Evolutionary conservation across 1,140 invertebrate genomes (phyloP).

Genomic region (Drosophila micromelanica): DNA sequence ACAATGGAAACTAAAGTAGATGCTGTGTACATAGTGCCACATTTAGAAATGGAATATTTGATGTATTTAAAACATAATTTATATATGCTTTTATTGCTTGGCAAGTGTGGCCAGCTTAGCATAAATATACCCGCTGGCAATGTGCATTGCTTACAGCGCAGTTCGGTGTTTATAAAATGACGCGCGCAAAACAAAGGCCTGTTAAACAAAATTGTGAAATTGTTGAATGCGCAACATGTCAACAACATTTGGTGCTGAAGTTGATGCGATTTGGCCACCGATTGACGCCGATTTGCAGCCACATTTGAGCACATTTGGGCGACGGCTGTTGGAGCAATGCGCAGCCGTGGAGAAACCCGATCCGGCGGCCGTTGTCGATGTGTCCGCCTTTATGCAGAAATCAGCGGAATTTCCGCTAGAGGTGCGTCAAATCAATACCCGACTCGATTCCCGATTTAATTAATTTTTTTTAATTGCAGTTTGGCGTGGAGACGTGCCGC

Average conservation of each 20-base stretch:
- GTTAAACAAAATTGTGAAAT: slow-evolving; percentile 41
- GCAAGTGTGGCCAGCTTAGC: background rate
- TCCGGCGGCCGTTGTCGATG: background rate
- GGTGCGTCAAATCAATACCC: slow-evolving; percentile 22
- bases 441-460: too few relatives aligned
- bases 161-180: slow-evolving; percentile 17
- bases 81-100: background rate
- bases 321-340: slow-evolving; percentile 38
- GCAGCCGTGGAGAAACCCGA: slow-evolving; percentile 28
- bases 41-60: background rate
- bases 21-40: background rate
- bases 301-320: slow-evolving; percentile 20
- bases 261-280: slow-evolving; percentile 51
- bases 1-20: too few relatives aligned
- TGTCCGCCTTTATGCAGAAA: slow-evolving; percentile 6
- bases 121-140: background rate
- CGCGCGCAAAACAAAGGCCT: background rate
- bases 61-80: background rate
- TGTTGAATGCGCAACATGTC: slow-evolving; percentile 28
- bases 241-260: slow-evolving; percentile 52
- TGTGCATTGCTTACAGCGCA: background rate
- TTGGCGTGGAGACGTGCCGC: slow-evolving; percentile 58
- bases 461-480: slow-evolving; percentile 44
- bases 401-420: slow-evolving; percentile 49
- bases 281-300: slow-evolving; percentile 1